Evolutionary conservation across 2,797 vertebrate genomes (phyloP), one percentile per base, ranked within the genome.

Genomic region (Paramormyrops hopkinsi): DNA sequence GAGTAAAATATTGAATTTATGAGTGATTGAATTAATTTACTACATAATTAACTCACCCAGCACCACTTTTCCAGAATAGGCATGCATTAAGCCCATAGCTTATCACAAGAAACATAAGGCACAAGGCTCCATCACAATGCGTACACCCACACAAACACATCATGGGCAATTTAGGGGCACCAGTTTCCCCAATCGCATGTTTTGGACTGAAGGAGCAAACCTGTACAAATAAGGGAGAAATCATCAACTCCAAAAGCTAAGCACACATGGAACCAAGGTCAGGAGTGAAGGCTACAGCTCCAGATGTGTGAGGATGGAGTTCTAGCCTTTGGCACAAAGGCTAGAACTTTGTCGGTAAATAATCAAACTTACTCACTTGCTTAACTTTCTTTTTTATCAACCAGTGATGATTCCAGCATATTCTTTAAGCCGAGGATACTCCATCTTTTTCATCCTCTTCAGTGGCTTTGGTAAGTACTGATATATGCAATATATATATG

Each of bases 351-450:
- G 7, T 48, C 12, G 29, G 22, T 12, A 41, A 79, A 65, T 37
- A 9, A 79, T 37, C 73, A 29, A 46, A 88, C 73, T 41, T 37
- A 56, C 46, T 17, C 3, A 14, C 17, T 65, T 33, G 9, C n/a
- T 76, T 29, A 44, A 82, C 51, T 6, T 50, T 53, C 50, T 37
- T 48, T 19, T 17, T 33, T 86, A 46, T 76, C 0, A 76, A 53
- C 17, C 94, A 99, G 98, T 99, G 90, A 99, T 99, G 98, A 95
- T 97, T 25, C 98, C 97, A 0, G 97, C 97, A 0, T 99, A 99
- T 92, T 97, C 97, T 7, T 93, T 95, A 59, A 96, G 98, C 93
- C 94, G 98, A 92, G 95, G 90, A 0, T 98, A 98, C 88, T 94
- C 97, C 1, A 76, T 99, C 84, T 99, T 99, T 96, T 99, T 99